phyloP scores from a whole-genome alignment of 2,113 vertebrate genomes.

The Oncorhynchus kisutch region DNA sequence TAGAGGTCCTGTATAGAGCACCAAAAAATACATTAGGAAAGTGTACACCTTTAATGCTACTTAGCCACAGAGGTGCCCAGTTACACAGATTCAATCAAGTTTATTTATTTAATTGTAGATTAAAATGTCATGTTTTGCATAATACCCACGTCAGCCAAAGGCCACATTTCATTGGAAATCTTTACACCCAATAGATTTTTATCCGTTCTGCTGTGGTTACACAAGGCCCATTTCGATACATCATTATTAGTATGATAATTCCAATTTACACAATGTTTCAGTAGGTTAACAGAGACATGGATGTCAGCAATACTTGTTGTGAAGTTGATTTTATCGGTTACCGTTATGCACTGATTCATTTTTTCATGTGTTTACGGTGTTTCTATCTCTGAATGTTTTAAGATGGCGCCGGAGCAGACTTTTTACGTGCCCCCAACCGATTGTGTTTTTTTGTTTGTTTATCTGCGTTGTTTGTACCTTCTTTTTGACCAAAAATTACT shows the following conservation, averaged over 20 bases:
- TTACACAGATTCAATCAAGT: slow-evolving; percentile 60
- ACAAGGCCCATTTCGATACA: not conserved
- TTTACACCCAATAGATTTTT: not conserved
- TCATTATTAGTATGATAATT: not conserved
- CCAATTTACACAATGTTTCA: not conserved
- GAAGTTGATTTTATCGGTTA: not conserved
- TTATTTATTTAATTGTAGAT: slow-evolving; percentile 48
- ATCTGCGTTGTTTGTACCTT: too few species aligned
- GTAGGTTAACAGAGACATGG: not conserved
- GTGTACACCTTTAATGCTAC: slow-evolving; percentile 64
- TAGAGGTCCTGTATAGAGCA: slow-evolving; percentile 63
- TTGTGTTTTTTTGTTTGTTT: too few species aligned
- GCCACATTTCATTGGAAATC: not conserved
- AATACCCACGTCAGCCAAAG: not conserved
- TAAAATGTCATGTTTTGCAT: slow-evolving; percentile 27
- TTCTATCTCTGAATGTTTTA: not conserved
- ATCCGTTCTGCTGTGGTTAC: not conserved
- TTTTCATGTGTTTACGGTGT: not conserved
- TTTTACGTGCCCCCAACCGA: too few species aligned
- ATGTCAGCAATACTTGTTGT: not conserved
- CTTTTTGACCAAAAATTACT: too few species aligned
- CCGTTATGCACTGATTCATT: not conserved
- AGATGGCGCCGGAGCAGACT: too few species aligned
- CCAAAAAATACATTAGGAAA: slow-evolving; percentile 73
- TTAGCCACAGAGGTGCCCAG: slow-evolving; percentile 62